Base-by-base conservation (phyloP, 1,140 invertebrate species). In the Octopus sinensis region DNA sequence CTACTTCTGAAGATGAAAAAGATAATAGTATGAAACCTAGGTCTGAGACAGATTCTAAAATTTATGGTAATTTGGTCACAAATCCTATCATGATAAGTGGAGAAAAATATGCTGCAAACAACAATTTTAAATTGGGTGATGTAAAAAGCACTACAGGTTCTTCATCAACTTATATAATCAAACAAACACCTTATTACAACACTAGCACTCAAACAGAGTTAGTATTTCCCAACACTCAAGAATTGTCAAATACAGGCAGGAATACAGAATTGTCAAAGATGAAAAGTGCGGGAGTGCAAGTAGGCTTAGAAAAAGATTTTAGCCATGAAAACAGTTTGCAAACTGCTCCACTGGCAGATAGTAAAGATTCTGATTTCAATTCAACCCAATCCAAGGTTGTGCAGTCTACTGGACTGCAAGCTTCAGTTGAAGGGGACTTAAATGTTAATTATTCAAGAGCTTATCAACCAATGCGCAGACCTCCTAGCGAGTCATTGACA, bases 201-300 rank as follows among this genome's bases (percentile, higher is more conserved):
- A 89, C 88, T 10, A 87, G 88, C 78, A 89, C 88, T n/a, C 88
- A 89, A 79, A 88, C 88, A 7, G 88, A 78, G 6, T 78, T 51
- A 43, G 23, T 23, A 6, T 17, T n/a, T n/a, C 62, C 62, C 62
- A n/a, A 2, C 12, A 68, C 62, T n/a, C 12, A 68, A 68, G 62
- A 1, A 68, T 12, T n/a, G 62, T 68, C 12, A 68, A 68, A 68
- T n/a, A 68, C 12, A 13, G 62, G 12, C 9, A 56, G 80, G 43
- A 79, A 82, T 79, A 81, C 83, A 53, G 77, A 85, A 78, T 76
- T 80, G 71, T 82, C 83, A 76, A 83, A 83, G 12, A n/a, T 12
- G 12, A 68, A n/a, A 13, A 68, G 12, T 13, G 12, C 62, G 62
- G 62, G n/a, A n/a, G 62, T 13, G 3, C 62, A 68, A n/a, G 62